Evolutionary conservation across 2,797 vertebrate genomes (phyloP), one percentile per base, ranked within the genome.

Genomic region (Micrastur ruficollis): DNA sequence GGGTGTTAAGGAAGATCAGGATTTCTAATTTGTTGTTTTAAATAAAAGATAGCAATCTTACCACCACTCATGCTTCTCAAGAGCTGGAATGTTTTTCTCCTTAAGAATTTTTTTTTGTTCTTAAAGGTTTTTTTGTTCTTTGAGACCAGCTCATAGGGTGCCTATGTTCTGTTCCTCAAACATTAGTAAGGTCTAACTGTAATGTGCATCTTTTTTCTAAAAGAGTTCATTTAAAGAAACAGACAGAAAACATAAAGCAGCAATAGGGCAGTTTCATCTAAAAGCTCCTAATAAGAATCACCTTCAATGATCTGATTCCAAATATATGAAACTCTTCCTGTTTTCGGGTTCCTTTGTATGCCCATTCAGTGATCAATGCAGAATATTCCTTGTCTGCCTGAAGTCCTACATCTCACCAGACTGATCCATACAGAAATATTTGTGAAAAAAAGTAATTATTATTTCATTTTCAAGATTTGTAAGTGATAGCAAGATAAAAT

Each of bases 241-340:
- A 95, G 87, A 81, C 67, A 82, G 81, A 96, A 93, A 88, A 95
- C 42, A 92, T 55, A 97, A 95, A 95, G 61, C 90, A 97, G 56
- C 66, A 90, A 95, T 67, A 25, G 82, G 94, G 55, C 44, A 66
- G 42, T 86, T 93, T 91, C 61, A 78, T 70, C 93, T 96, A 91
- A 98, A 97, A 97, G 87, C 65, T 97, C 92, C 95, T 94, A 95
- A 89, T 42, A 85, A 46, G 68, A 79, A 36, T 73, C 52, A 27
- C 75, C 81, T 95, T 96, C 79, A 88, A 65, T 96, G 75, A 94
- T 84, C 83, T 74, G 31, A 36, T 89, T 94, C 22, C 40, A 90
- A 80, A 78, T 29, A 20, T 6, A 72, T 84, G 53, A 96, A 95
- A 86, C 56, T 34, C 22, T 78, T 56, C 44, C 25, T 36, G n/a